Evolutionary conservation across 2,888 invertebrate genomes (phyloP).

Genomic region (Unio delphinus): DNA sequence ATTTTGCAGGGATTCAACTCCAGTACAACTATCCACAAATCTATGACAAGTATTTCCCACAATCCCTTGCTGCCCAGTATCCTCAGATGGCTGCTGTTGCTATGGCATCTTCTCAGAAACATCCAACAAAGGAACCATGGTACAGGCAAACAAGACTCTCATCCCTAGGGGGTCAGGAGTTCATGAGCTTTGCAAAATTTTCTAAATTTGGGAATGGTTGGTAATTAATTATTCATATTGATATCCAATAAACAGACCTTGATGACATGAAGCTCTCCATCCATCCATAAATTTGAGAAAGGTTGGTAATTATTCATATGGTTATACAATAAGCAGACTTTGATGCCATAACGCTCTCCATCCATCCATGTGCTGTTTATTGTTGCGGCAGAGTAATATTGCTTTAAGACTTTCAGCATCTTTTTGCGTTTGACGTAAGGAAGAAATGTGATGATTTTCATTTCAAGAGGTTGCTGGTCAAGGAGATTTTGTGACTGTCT

Average conservation of each 20-base stretch:
- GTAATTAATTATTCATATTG: neutral
- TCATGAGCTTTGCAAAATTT: conserved; percentile 88
- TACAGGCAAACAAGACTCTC: conserved; percentile 77
- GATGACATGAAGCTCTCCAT: too few relatives aligned
- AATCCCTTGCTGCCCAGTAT: conserved; percentile 73
- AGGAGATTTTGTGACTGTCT: too few relatives aligned
- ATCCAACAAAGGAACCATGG: conserved; percentile 75
- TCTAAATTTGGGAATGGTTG: conserved; percentile 81
- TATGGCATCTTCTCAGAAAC: conserved; percentile 9
- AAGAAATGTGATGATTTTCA: too few relatives aligned
- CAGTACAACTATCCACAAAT: conserved; percentile 87
- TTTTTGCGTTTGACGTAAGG: too few relatives aligned
- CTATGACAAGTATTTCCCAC: conserved; percentile 79
- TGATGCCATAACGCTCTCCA: too few relatives aligned
- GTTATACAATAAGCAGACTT: too few relatives aligned
- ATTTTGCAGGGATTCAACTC: conserved; percentile 76
- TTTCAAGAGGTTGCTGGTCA: too few relatives aligned
- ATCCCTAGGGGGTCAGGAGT: conserved; percentile 77
- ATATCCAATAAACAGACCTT: too few relatives aligned
- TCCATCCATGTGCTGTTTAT: too few relatives aligned
- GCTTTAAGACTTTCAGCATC: too few relatives aligned
- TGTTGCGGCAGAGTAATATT: too few relatives aligned
- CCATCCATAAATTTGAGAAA: conserved; percentile 82
- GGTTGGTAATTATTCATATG: conserved; percentile 66
- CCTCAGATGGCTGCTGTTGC: conserved; percentile 31